Percentiles rank a stretch among this genome's conserved stretches.
Conservation (phyloP, 2,113 vertebrate genomes). For the Coptodon bakossiorum region DNA sequence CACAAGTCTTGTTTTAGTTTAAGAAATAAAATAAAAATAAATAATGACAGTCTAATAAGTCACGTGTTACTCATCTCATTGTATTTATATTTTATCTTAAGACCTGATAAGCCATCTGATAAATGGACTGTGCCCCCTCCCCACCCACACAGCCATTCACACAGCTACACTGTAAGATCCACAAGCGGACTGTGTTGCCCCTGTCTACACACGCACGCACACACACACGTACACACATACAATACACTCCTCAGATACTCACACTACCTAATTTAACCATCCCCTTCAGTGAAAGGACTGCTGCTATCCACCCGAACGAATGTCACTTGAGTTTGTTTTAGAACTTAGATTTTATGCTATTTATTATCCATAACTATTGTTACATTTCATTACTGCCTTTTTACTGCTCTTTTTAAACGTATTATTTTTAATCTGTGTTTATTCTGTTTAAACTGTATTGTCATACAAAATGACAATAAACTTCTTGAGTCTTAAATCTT, state of each 20-base stretch:
- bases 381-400: not conserved
- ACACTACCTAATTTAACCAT: not conserved
- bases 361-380: not conserved
- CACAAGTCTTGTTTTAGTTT: not conserved
- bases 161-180: not conserved
- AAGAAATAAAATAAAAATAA: not conserved
- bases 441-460: not conserved
- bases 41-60: not conserved
- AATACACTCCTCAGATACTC: not conserved
- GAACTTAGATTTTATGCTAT: not conserved
- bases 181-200: not conserved
- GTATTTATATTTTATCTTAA: not conserved
- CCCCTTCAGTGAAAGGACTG: not conserved
- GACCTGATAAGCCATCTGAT: not conserved
- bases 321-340: not conserved
- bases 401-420: not conserved
- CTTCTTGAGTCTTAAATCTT: not conserved
- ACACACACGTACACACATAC: not conserved
- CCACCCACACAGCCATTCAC: not conserved
- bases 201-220: not conserved
- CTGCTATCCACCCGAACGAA: not conserved
- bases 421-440: not conserved
- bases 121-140: not conserved
- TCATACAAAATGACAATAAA: not conserved
- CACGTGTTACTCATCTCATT: not conserved